These are phyloP conservation scores for Vespertilio murinus DNA, from an alignment of 2,797 vertebrate genomes.

Conservation along the genomic window DNA sequence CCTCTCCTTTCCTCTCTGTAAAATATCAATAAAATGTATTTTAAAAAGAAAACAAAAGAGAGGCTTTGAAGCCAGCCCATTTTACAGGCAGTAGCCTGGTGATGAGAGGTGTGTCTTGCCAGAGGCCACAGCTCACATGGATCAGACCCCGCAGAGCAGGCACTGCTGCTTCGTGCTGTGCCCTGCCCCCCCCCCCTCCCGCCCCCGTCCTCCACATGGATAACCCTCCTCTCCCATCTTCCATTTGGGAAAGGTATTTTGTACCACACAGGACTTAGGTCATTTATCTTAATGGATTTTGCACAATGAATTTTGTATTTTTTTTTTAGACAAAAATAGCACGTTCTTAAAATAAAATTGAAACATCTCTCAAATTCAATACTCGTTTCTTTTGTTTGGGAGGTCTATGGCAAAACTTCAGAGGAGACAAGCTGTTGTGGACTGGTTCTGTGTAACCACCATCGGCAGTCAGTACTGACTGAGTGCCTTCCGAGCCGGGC, in stretches of 20 bases:
- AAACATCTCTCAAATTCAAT: not conserved
- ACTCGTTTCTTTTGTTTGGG: not conserved
- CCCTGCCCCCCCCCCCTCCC: no score
- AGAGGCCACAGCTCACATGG: not conserved
- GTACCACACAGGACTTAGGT: not conserved
- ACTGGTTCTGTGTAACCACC: not conserved
- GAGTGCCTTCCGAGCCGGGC: not conserved
- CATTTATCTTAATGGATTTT: conserved; percentile 2
- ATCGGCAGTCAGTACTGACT: not conserved
- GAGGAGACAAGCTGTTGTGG: not conserved
- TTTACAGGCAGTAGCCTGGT: not conserved
- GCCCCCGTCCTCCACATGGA: not conserved
- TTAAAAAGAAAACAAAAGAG: not conserved
- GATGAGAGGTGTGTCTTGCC: not conserved
- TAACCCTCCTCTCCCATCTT: not conserved
- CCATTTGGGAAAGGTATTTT: not conserved
- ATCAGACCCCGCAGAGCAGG: not conserved
- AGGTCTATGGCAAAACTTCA: not conserved
- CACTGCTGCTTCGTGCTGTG: fast-evolving
- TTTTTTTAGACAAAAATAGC: not conserved
- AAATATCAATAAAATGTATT: no score
- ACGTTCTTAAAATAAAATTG: conserved; percentile 51
- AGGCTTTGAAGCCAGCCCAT: conserved; percentile 8
- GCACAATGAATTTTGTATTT: not conserved
- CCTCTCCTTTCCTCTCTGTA: no score